Evolutionary conservation across 2,797 vertebrate genomes (phyloP), one percentile per base, ranked within the genome.

Genomic region (Pogonophryne albipinna): DNA sequence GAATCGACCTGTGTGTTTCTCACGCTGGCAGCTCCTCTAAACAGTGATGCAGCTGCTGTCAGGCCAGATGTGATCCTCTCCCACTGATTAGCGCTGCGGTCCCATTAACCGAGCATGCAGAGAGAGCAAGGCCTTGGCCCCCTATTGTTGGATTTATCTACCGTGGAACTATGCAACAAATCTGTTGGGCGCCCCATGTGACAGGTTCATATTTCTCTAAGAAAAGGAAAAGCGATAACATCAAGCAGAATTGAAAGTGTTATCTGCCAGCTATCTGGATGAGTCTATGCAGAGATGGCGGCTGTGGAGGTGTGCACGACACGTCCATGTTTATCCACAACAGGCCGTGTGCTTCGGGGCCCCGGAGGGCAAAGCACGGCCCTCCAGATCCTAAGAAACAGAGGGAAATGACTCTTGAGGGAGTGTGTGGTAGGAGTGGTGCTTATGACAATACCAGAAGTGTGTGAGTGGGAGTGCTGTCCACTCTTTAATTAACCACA

Each of bases 1-100:
- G 87, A 90, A 93, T 93, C 91, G 91, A 95, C 92, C 91, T 87
- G 91, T 86, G 83, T 93, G 92, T 93, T 94, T 95, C 90, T 94
- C 92, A 93, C 85, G 71, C 85, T 91, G 89, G 89, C 91, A 91
- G 90, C 80, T 90, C 87, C 79, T 90, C 88, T 90, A 92, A 94
- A 92, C 92, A 89, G 88, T 91, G 91, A 94, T 93, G 91, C 91
- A 93, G 92, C 92, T 90, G 92, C 92, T 93, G 92, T 93, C 92
- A 90, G 87, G 84, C 83, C 91, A 92, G 92, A 92, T 92, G 92
- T 91, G 92, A 91, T 92, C 82, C 78, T 86, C 81, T 80, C 74
- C 68, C 68, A 53, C 83, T 94, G 92, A 94, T 94, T 93, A 92
- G 89, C 77, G 63, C 73, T 58, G 66, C 67, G n/a, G 81, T 76